Base-by-base conservation (phyloP, 2,113 vertebrate genomes). In the Laticauda laticaudata region DNA sequence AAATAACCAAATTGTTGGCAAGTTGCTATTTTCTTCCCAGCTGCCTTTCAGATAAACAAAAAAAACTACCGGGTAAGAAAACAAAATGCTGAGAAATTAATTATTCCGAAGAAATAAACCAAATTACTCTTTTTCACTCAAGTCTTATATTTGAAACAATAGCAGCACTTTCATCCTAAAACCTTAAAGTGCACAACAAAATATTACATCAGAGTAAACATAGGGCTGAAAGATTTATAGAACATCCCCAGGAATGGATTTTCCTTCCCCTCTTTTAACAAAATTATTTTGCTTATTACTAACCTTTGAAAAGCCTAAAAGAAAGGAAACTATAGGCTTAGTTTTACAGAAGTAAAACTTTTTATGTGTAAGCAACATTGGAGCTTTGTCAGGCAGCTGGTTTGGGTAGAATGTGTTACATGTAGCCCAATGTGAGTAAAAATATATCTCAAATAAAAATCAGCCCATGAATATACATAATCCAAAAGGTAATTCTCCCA, bases 401-500 rank as follows among this genome's bases (percentile, higher is more conserved):
- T 97, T 98, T 96, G 95, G 97, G 97, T 89, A 96, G 96, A 96
- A 96, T 29, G 87, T 93, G 96, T 59, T 92, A 97, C 97, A 97
- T 97, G 97, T 96, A 97, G 96, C 95, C 97, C 97, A 96, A 95
- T 0, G 95, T 93, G 96, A 98, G 97, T 97, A 96, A 96, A 96
- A 96, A 94, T 96, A 94, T 98, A 98, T 98, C 97, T 96, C 97
- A 98, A 98, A 98, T 97, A 97, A 98, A 97, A 97, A 98, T 98
- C 97, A 97, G 97, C 93, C 97, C 96, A 98, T 98, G 97, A 98
- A 98, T 98, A 98, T 97, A 97, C 97, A 98, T 98, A 97, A 98
- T 97, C 97, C 97, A 96, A 96, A 97, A 98, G 98, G 98, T 98
- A 98, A 98, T 98, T 97, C 98, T 97, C 96, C 96, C 97, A 98